Conservation (phyloP, 2,888 invertebrate species). For the Eugnorisma glareosa region DNA sequence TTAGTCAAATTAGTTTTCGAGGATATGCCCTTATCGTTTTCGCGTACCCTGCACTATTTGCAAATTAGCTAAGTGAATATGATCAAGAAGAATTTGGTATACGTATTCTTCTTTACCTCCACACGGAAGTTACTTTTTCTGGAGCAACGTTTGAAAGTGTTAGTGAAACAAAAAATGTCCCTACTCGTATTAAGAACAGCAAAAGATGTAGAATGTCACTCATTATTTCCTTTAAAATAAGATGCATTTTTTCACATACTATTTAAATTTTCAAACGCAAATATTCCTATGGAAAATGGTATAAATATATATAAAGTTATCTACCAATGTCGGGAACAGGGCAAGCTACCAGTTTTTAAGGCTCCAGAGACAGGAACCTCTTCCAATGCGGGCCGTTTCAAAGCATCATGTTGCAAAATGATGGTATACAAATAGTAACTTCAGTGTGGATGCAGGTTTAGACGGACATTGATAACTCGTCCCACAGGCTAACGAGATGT, state of each 20-base stretch:
- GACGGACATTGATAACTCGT: too few relatives aligned
- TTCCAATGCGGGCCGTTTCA: background rate
- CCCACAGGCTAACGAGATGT: background rate
- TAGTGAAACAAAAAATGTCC: background rate
- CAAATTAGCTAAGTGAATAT: background rate
- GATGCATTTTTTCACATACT: background rate
- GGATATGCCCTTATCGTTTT: background rate
- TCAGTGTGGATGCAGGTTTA: background rate
- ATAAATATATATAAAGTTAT: background rate
- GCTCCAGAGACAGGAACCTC: background rate
- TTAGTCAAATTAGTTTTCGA: background rate
- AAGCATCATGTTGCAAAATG: background rate
- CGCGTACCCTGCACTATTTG: background rate
- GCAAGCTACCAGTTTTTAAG: background rate
- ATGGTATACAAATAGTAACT: background rate
- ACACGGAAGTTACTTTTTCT: background rate
- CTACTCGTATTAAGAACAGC: background rate
- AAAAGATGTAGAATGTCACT: background rate
- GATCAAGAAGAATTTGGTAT: background rate
- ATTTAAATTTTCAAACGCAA: background rate
- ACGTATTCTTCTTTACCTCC: slow-evolving; percentile 1
- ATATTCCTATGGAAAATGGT: background rate
- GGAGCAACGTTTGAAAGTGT: background rate
- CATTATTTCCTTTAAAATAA: background rate
- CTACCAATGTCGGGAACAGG: background rate